Percentiles rank a stretch among this genome's conserved stretches.
Evolutionary conservation across 2,797 vertebrate genomes (phyloP).

Genomic region (Mormyrus proboscirostris): DNA sequence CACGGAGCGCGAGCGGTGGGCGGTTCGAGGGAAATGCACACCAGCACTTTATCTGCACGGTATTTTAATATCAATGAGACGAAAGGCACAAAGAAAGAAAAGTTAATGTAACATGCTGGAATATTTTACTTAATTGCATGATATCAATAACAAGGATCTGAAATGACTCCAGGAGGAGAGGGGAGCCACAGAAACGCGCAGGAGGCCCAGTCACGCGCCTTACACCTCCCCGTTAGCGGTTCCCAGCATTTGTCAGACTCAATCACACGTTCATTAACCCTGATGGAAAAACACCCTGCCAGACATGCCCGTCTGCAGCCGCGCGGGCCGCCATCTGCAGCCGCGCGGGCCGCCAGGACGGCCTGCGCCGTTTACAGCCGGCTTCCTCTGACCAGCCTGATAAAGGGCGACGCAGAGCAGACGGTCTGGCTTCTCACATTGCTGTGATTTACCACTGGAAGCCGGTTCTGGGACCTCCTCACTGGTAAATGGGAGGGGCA

Average conservation of each 20-base stretch:
- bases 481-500: background rate
- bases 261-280: background rate
- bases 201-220: background rate
- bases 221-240: background rate
- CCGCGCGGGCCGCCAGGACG: slow-evolving; percentile 14
- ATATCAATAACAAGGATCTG: background rate
- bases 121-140: background rate
- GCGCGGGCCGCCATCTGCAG: slow-evolving; percentile 34
- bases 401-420: background rate
- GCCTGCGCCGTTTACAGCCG: slow-evolving; percentile 30
- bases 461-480: background rate
- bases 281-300: background rate
- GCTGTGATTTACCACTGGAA: background rate
- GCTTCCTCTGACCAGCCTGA: slow-evolving; percentile 19
- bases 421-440: background rate
- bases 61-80: background rate
- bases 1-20: background rate
- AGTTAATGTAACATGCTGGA: background rate
- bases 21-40: background rate
- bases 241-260: background rate
- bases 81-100: background rate
- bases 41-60: background rate
- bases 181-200: background rate
- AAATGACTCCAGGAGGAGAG: background rate
- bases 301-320: slow-evolving; percentile 36